These are phyloP conservation scores for Epinephelus coioides DNA, from an alignment of 2,797 vertebrate genomes.

Conservation along the genomic window DNA sequence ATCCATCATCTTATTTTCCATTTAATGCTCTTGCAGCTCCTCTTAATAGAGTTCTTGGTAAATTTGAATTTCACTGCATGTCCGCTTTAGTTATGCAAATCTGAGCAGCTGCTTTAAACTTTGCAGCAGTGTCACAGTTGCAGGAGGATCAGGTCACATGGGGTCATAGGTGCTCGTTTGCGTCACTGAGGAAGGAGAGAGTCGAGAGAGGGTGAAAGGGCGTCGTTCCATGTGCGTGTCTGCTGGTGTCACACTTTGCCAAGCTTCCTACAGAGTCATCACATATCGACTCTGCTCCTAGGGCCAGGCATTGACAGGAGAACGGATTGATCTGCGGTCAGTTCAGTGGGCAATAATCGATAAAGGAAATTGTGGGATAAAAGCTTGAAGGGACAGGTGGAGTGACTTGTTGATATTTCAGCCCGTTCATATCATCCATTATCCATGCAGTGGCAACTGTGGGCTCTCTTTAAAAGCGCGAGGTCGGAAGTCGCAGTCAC, in stretches of 20 bases:
- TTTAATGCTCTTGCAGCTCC: not conserved
- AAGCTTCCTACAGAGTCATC: conserved; percentile 58
- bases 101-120: conserved; percentile 27
- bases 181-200: not conserved
- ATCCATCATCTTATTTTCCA: conserved; percentile 12
- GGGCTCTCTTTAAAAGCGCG: conserved; percentile 30
- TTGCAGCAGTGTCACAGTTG: conserved; percentile 3
- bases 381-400: conserved; percentile 46
- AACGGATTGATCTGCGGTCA: conserved; percentile 53
- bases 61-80: conserved; percentile 26
- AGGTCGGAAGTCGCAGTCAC: conserved; percentile 54
- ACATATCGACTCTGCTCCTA: conserved; percentile 41
- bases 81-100: conserved; percentile 54
- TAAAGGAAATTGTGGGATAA: conserved; percentile 60
- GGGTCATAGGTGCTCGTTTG: conserved; percentile 7
- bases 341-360: conserved; percentile 54
- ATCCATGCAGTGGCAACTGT: conserved; percentile 22
- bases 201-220: conserved; percentile 14
- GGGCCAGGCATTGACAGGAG: conserved; percentile 24
- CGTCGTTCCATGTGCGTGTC: conserved; percentile 5
- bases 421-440: conserved; percentile 45
- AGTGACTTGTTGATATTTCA: conserved; percentile 52
- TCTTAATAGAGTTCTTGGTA: conserved; percentile 2
- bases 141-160: not conserved
- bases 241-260: conserved; percentile 27